A percentile compares a stretch with the other conserved stretches of the same genome.
These are phyloP conservation scores for Albula glossodonta DNA, from an alignment of 2,113 vertebrate species.

Conservation along the genomic window DNA sequence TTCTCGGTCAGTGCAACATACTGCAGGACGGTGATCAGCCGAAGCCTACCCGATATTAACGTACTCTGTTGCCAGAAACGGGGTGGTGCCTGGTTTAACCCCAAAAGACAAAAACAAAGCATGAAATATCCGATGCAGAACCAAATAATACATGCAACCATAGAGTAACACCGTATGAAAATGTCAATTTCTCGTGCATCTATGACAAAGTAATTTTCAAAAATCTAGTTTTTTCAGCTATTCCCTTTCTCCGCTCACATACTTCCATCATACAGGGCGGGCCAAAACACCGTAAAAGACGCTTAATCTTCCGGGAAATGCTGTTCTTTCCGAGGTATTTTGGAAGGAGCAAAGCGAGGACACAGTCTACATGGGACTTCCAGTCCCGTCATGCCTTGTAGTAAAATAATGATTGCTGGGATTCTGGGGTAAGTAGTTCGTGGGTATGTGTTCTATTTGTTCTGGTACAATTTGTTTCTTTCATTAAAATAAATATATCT, in stretches of 20 bases:
- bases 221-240: background rate
- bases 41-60: conserved; percentile 42
- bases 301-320: conserved; percentile 52
- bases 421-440: conserved; percentile 44
- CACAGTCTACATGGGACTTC: conserved; percentile 14
- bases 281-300: conserved; percentile 60
- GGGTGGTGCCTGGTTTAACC: conserved; percentile 45
- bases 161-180: background rate
- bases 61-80: conserved; percentile 31
- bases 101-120: conserved; percentile 33
- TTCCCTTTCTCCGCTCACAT: conserved; percentile 46
- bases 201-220: conserved; percentile 5
- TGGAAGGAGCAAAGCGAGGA: background rate
- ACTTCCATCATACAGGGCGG: conserved; percentile 42
- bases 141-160: background rate
- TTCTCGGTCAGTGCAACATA: conserved; percentile 39
- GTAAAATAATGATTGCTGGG: conserved; percentile 10
- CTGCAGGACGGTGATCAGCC: conserved; percentile 47
- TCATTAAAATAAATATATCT: background rate
- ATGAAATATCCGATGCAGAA: conserved; percentile 4
- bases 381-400: conserved; percentile 55
- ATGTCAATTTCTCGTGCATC: conserved; percentile 11
- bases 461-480: background rate
- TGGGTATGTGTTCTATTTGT: conserved; percentile 32
- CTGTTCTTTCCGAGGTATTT: conserved; percentile 36